Conservation (phyloP, 2,113 vertebrate species). For the Ameiurus melas region DNA sequence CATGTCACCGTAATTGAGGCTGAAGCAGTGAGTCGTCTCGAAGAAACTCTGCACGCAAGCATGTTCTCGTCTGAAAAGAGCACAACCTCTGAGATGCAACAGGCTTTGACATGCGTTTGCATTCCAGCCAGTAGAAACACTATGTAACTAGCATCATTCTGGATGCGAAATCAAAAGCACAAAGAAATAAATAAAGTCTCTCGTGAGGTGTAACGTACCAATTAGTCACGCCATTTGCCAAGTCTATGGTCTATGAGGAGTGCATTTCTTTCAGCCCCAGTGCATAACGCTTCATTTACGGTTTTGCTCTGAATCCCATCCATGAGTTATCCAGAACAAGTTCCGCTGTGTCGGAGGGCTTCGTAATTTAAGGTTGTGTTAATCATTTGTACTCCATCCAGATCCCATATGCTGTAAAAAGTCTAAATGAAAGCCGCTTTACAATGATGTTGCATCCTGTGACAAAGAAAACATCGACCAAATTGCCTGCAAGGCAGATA, state of each 20-base stretch:
- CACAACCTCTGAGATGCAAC: conserved; percentile 12
- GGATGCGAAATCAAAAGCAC: conserved; percentile 38
- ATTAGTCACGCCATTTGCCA: conserved; percentile 38
- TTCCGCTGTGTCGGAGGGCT: conserved; percentile 29
- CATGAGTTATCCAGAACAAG: conserved; percentile 40
- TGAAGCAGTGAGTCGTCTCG: conserved; percentile 41
- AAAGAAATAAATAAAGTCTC: conserved; percentile 34
- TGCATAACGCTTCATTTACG: conserved; percentile 41
- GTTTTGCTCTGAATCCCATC: conserved; percentile 28
- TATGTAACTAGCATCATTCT: conserved; percentile 39
- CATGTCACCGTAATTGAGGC: conserved; percentile 51
- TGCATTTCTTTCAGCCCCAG: conserved; percentile 31
- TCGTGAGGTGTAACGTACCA: conserved; percentile 36
- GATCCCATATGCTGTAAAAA: conserved; percentile 46
- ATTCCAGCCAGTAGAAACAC: conserved; percentile 51
- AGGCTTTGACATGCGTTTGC: conserved; percentile 52
- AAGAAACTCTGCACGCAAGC: conserved; percentile 30
- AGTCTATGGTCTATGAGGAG: conserved; percentile 33
- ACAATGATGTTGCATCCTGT: conserved; percentile 46
- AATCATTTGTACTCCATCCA: conserved; percentile 48
- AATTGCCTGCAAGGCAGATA: conserved; percentile 37
- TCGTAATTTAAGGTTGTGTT: conserved; percentile 46
- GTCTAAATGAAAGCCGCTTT: conserved; percentile 47
- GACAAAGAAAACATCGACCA: conserved; percentile 38
- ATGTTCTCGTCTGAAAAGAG: conserved; percentile 43